Conservation (phyloP, 2,113 vertebrate genomes). For the Hippolais icterina region DNA sequence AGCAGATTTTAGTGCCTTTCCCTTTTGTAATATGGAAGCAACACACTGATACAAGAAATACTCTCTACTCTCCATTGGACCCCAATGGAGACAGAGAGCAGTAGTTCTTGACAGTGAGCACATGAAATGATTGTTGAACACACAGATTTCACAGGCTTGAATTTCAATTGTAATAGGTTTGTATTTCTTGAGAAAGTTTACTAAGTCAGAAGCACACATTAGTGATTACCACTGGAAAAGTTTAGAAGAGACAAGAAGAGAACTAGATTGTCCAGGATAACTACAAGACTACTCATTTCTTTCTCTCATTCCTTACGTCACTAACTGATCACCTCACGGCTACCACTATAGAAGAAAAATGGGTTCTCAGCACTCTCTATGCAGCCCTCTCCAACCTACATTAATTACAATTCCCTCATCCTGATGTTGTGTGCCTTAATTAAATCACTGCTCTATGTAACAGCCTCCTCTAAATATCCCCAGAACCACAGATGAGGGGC, state of each 20-base stretch:
- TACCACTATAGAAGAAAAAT: not conserved
- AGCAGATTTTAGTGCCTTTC: not conserved
- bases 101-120: not conserved
- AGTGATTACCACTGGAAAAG: not conserved
- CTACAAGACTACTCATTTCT: not conserved
- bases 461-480: not conserved
- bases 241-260: not conserved
- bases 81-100: not conserved
- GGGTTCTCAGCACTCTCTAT: not conserved
- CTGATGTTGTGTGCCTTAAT: not conserved
- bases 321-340: not conserved
- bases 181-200: not conserved
- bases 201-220: not conserved
- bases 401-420: not conserved
- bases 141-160: not conserved
- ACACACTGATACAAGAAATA: not conserved
- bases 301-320: not conserved
- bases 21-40: not conserved
- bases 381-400: not conserved
- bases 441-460: not conserved
- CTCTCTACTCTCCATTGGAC: not conserved
- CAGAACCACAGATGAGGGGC: not conserved
- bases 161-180: not conserved
- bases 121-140: not conserved
- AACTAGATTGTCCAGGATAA: not conserved